Percentiles rank a stretch among this genome's conserved stretches.
Evolutionary conservation across 2,888 invertebrate species (phyloP).

Genomic region (Oligia latruncula): DNA sequence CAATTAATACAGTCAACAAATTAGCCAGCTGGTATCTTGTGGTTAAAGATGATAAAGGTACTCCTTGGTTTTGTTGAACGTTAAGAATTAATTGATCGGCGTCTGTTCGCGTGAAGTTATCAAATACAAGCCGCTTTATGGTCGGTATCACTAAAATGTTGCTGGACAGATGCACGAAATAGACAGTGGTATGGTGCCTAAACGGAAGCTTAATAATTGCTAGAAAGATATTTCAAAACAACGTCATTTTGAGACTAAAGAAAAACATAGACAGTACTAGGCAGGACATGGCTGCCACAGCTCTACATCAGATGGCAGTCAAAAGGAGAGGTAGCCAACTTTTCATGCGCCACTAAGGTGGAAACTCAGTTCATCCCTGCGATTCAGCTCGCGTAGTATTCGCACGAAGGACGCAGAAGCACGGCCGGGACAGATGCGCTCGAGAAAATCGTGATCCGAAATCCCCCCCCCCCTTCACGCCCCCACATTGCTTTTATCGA

Average conservation of each 20-base stretch:
- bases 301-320: background rate
- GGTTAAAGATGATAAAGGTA: constrained; percentile 22
- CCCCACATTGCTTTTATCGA: constrained; percentile 68
- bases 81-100: constrained; percentile 13
- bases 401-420: constrained; percentile 82
- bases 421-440: constrained; percentile 84
- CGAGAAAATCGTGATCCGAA: constrained; percentile 82
- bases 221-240: background rate
- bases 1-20: constrained; percentile 45
- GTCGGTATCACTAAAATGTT: constrained; percentile 18
- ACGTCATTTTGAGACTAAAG: background rate
- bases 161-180: constrained; percentile 11
- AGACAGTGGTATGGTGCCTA: background rate
- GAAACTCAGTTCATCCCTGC: constrained; percentile 74
- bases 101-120: background rate
- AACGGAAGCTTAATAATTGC: background rate
- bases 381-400: constrained; percentile 71
- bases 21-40: constrained; percentile 22
- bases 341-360: background rate
- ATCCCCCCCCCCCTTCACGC: constrained; percentile 61
- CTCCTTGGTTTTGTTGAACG: constrained; percentile 28
- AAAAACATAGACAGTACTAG: background rate
- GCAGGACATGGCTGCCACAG: background rate
- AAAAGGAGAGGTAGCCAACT: background rate
- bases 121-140: constrained; percentile 2